Evolutionary conservation across 2,113 vertebrate genomes (phyloP).

Genomic region (Nibea albiflora): DNA sequence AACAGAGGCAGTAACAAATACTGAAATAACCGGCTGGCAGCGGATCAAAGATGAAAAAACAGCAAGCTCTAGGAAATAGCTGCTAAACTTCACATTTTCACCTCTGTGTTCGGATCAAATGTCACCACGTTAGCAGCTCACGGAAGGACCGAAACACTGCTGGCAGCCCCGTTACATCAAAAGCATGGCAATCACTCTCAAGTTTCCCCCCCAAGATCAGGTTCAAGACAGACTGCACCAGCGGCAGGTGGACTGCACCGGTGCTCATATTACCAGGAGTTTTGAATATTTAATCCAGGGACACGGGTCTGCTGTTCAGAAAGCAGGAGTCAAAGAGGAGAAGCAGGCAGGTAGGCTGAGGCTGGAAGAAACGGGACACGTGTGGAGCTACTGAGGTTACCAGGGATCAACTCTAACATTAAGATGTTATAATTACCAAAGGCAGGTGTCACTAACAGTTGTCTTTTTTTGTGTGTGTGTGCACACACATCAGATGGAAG

Average conservation of each 20-base stretch:
- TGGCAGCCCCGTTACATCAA: constrained; percentile 54
- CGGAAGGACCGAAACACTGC: constrained; percentile 13
- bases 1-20: background rate
- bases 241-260: constrained; percentile 58
- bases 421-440: constrained; percentile 50
- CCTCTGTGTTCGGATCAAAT: constrained; percentile 30
- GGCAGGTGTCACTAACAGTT: constrained; percentile 27
- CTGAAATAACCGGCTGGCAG: background rate
- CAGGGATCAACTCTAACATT: constrained; percentile 36
- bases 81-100: constrained; percentile 20
- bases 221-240: constrained; percentile 55
- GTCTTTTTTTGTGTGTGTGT: constrained; percentile 5
- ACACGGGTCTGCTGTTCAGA: constrained; percentile 45
- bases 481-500: constrained; percentile 44
- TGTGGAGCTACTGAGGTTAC: constrained; percentile 41
- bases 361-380: constrained; percentile 56
- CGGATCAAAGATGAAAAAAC: background rate
- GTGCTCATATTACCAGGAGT: constrained; percentile 67
- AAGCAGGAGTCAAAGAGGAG: constrained; percentile 66
- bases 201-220: constrained; percentile 71
- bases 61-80: background rate
- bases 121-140: constrained; percentile 6
- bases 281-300: constrained; percentile 82
- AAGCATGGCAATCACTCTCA: constrained; percentile 59
- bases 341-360: background rate